Evolutionary conservation across 35 echinoderm and acorn worm species (phyloP).

Genomic region (Stichopus chloronotus): DNA sequence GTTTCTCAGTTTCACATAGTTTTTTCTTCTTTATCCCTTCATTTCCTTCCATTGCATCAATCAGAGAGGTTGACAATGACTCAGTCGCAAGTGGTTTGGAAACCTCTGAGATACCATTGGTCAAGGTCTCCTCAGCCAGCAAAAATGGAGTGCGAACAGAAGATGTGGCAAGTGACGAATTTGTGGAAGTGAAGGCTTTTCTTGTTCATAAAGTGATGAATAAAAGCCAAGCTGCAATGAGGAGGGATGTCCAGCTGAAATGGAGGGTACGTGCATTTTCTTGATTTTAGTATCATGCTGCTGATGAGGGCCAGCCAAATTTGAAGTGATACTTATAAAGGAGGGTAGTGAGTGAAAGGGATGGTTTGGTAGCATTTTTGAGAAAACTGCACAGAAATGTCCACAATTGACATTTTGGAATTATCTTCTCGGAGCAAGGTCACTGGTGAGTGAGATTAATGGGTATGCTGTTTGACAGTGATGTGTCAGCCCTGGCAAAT

Average conservation of each 20-base stretch:
- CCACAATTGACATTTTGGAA: no score
- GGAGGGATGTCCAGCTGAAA: constrained; percentile 66
- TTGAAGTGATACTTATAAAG: not conserved
- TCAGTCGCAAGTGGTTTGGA: constrained; percentile 11
- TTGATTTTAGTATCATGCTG: no score
- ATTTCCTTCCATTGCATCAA: not conserved
- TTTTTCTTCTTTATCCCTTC: not conserved
- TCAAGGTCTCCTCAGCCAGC: constrained; percentile 3
- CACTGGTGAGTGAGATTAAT: no score
- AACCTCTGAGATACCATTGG: constrained; percentile 38
- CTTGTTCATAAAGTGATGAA: constrained; percentile 64
- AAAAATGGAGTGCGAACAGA: not conserved
- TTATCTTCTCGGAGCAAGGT: no score
- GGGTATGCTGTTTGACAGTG: no score
- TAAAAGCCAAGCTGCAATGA: constrained; percentile 67
- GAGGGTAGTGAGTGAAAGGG: not conserved
- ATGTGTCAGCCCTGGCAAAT: no score
- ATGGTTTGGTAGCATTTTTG: no score
- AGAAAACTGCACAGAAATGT: no score
- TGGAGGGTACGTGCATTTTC: constrained; percentile 77
- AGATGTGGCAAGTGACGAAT: not conserved
- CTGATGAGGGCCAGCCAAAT: no score
- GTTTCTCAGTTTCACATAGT: no score
- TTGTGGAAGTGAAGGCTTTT: constrained; percentile 46
- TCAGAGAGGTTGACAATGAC: not conserved